Base-by-base conservation (phyloP, 2,888 invertebrate genomes). In the Sinopyrophorus schimmeli region DNA sequence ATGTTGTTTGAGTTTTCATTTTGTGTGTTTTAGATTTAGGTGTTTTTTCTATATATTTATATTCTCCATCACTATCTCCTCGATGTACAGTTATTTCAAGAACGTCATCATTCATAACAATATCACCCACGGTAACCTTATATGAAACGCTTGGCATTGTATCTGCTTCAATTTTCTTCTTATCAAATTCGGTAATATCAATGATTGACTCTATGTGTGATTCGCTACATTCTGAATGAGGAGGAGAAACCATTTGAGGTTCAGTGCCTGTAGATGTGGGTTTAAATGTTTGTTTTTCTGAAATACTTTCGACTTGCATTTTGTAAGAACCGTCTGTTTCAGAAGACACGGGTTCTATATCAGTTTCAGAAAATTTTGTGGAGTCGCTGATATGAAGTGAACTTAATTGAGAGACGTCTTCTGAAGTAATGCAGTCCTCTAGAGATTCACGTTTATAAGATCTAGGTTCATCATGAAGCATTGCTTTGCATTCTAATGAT, bases 71-170 rank as follows among this genome's bases (percentile, higher is more conserved):
- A 27, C 15, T 28, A 12, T 54, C 54, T 20, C 61, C 54, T 15
- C 64, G 61, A 23, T 63, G 67, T n/a, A 75, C 61, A 11, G 73
- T 75, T 5, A 76, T 69, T 64, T 75, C 69, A 14, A 76, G 54
- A 2, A 75, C 59, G 53, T 76, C 75, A 55, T 72, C 75, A 16
- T 64, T 70, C 74, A 76, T 74, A 7, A 67, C 61, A 28, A 76
- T 74, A 58, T 74, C 71, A 17, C 71, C 66, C 11, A 31, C 40
- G 15, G 39, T 37, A 3, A 57, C 53, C 5, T 47, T 49, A 37
- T 50, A 54, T 1, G 35, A n/a, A 24, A 30, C 11, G 3, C 35
- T 21, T 2, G 15, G 35, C 10, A 40, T 40, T 2, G 27, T 26
- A 17, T 43, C 28, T 21, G 35, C 18, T 27, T 50, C 50, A 11